Conservation (phyloP, 1,140 invertebrate genomes). For the Paracyclopina nana region DNA sequence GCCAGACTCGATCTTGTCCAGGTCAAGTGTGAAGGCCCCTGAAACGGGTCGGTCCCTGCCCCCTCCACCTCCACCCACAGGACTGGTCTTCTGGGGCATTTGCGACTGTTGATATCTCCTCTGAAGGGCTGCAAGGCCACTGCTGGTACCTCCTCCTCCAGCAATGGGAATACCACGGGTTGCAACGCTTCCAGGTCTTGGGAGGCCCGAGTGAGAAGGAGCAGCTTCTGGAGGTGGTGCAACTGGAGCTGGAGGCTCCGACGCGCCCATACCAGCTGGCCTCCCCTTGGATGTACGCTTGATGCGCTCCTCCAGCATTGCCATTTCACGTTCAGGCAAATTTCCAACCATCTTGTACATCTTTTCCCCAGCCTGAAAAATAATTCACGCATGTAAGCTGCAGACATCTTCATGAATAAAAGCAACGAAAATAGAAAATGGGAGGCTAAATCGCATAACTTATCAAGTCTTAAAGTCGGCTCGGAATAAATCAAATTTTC, state of each 20-base stretch:
- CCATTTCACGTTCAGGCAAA: constrained; percentile 80
- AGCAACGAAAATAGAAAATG: no score
- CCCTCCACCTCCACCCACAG: background rate
- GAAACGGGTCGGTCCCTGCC: constrained; percentile 21
- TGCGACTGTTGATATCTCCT: constrained; percentile 5
- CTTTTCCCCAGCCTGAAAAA: constrained; percentile 49
- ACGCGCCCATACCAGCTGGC: constrained; percentile 11
- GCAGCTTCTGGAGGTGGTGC: background rate
- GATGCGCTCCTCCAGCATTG: constrained; percentile 80
- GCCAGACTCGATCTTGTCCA: constrained; percentile 24
- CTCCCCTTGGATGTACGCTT: constrained; percentile 56
- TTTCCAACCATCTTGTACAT: constrained; percentile 77
- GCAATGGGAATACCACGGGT: background rate
- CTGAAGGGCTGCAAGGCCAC: constrained; percentile 3
- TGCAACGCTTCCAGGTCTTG: background rate
- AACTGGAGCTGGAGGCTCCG: background rate
- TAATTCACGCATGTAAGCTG: no score
- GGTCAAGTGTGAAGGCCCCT: constrained; percentile 24
- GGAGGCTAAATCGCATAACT: no score
- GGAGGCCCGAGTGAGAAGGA: background rate
- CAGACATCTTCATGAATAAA: no score
- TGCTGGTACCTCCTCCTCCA: constrained; percentile 7
- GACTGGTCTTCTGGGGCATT: background rate
- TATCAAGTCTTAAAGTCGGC: no score
- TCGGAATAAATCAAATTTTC: no score